A percentile compares a stretch with the other conserved stretches of the same genome.
Evolutionary conservation across 1,140 invertebrate genomes (phyloP).

Genomic region (Drosophila pachea): DNA sequence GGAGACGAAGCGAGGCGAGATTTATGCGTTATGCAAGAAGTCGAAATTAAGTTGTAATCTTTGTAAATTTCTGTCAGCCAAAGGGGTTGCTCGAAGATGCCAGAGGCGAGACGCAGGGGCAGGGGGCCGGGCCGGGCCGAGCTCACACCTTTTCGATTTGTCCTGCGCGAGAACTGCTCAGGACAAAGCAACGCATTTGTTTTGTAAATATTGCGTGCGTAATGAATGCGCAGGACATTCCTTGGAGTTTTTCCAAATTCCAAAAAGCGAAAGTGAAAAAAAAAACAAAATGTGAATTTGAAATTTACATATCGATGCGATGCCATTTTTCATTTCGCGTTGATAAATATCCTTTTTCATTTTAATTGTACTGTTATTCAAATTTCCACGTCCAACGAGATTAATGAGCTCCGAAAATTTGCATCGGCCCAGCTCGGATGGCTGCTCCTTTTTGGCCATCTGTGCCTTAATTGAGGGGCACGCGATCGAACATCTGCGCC

Average conservation of each 20-base stretch:
- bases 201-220: constrained; percentile 79
- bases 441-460: constrained; percentile 40
- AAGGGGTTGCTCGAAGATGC: constrained; percentile 55
- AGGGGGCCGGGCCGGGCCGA: too few relatives aligned
- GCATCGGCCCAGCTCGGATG: constrained; percentile 44
- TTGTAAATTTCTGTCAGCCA: constrained; percentile 69
- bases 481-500: constrained; percentile 25
- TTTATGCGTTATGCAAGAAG: constrained; percentile 71
- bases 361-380: constrained; percentile 44
- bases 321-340: constrained; percentile 47
- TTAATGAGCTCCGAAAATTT: constrained; percentile 61
- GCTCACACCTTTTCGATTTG: constrained; percentile 48
- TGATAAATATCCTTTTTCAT: constrained; percentile 32
- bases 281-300: background rate
- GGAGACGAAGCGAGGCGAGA: constrained; percentile 28
- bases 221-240: constrained; percentile 10
- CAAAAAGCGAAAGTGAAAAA: too few relatives aligned
- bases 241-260: too few relatives aligned
- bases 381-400: constrained; percentile 36
- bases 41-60: constrained; percentile 78
- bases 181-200: constrained; percentile 76
- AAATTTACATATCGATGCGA: constrained; percentile 29
- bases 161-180: background rate
- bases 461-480: constrained; percentile 56
- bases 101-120: background rate